A percentile compares a stretch with the other conserved stretches of the same genome.
Conservation (phyloP, 2,113 vertebrate genomes). For the Aleadryas rufinucha region DNA sequence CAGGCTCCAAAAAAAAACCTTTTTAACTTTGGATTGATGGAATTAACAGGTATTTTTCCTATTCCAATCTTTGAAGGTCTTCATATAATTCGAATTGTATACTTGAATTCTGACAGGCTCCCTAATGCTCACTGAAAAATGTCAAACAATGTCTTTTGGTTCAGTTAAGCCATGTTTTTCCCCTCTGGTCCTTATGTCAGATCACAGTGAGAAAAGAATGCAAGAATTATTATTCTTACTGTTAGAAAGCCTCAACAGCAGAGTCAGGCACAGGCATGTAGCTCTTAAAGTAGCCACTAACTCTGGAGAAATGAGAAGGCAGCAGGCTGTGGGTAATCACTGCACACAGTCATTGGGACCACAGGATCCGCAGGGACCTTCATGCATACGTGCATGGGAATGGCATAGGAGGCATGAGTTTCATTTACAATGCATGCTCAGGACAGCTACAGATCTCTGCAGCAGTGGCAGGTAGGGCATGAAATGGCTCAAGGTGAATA, state of each 20-base stretch:
- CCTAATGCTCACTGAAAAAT: background rate
- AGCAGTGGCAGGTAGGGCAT: background rate
- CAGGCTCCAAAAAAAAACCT: background rate
- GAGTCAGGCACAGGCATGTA: background rate
- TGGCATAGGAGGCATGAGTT: background rate
- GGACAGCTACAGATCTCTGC: background rate
- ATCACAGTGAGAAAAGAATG: background rate
- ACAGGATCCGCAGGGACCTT: background rate
- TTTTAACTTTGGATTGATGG: background rate
- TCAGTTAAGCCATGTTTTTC: background rate
- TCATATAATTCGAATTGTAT: background rate
- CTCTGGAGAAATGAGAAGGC: background rate
- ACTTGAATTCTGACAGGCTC: background rate
- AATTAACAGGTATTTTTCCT: background rate
- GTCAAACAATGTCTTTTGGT: background rate
- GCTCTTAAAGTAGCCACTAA: background rate
- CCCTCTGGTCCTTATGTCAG: background rate
- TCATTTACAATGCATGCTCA: background rate
- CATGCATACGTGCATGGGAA: no score
- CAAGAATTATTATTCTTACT: background rate
- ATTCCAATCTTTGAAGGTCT: background rate
- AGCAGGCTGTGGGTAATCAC: background rate
- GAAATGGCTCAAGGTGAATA: background rate
- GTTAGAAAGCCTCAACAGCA: background rate
- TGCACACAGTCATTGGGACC: background rate